Conservation (phyloP, 2,797 vertebrate genomes). For the Falco columbarius region DNA sequence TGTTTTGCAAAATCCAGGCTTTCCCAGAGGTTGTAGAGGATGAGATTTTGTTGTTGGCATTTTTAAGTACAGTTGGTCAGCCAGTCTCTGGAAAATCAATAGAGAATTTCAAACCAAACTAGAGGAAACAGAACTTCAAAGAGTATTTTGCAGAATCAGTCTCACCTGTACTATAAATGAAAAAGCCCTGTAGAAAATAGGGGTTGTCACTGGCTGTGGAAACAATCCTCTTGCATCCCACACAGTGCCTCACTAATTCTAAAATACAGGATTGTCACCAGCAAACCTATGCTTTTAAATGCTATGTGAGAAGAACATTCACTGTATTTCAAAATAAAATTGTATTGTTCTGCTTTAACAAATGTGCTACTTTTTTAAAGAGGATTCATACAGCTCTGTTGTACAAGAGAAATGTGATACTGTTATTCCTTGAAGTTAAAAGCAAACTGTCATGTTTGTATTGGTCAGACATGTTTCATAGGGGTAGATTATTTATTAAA, state of each 20-base stretch:
- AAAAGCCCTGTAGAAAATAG: background rate
- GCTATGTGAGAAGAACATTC: background rate
- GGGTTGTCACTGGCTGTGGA: background rate
- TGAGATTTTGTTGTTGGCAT: background rate
- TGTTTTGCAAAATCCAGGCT: background rate
- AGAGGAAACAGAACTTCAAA: background rate
- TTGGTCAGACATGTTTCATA: background rate
- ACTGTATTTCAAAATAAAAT: background rate
- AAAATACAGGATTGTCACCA: background rate
- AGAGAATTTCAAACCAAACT: background rate
- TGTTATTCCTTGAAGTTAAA: background rate
- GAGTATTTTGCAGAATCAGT: background rate
- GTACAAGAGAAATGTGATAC: background rate
- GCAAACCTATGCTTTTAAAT: background rate
- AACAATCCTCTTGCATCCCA: background rate
- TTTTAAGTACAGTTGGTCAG: background rate
- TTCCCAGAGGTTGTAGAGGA: background rate
- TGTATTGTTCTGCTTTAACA: background rate
- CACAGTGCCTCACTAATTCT: background rate
- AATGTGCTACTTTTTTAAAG: background rate
- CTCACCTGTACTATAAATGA: background rate
- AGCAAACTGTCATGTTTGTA: background rate
- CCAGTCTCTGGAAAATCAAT: background rate
- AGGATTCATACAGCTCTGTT: background rate
- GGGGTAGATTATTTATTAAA: background rate